A percentile compares a stretch with the other conserved stretches of the same genome.
Conservation (phyloP, 2,797 vertebrate genomes). For the Muscicapa striata region DNA sequence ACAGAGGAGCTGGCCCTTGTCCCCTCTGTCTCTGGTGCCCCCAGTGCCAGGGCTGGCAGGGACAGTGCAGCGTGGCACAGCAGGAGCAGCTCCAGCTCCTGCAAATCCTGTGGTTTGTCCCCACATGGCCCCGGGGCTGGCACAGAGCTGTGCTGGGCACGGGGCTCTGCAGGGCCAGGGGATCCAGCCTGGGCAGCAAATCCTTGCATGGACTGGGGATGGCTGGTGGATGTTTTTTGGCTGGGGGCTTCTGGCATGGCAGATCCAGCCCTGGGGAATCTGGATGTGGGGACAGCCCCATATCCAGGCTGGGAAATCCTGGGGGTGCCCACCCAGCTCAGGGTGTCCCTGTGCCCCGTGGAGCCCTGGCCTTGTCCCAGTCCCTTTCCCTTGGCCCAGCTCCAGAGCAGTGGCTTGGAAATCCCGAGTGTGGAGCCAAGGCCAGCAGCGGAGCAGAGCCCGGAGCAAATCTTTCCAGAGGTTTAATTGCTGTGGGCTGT, state of each 20-base stretch:
- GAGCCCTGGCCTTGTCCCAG: rapidly evolving
- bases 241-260: background rate
- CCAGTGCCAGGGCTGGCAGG: background rate
- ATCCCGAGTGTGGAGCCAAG: background rate
- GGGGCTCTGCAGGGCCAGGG: background rate
- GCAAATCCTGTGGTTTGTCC: background rate
- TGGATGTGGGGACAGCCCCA: rapidly evolving
- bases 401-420: slow-evolving; percentile 22
- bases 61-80: background rate
- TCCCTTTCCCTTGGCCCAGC: background rate
- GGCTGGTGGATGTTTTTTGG: background rate
- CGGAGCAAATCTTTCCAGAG: background rate
- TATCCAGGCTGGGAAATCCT: rapidly evolving
- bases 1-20: rapidly evolving
- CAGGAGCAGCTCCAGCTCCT: background rate
- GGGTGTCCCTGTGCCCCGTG: rapidly evolving
- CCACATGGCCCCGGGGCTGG: background rate
- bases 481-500: background rate
- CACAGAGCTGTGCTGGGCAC: rapidly evolving
- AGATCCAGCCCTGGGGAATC: background rate
- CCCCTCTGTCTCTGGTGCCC: background rate
- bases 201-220: background rate
- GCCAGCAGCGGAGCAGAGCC: background rate
- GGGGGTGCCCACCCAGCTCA: background rate
- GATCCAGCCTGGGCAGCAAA: background rate